Evolutionary conservation across 2,797 vertebrate species (phyloP).

Genomic region (Enteromius paludinosus): DNA sequence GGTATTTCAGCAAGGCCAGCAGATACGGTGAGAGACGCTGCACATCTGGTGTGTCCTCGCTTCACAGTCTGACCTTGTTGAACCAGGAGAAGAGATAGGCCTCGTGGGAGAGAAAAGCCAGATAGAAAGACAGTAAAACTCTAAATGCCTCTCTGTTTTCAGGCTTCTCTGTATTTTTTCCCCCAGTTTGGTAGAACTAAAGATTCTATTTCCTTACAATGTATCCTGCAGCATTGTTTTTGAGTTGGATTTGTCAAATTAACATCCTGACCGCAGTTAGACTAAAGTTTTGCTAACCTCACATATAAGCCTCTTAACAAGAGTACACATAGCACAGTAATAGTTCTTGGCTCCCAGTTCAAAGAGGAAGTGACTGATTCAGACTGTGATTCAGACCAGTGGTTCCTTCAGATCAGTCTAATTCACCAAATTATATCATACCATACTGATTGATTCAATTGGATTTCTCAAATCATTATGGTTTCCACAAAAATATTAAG

Average conservation of each 20-base stretch:
- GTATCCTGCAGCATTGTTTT: background rate
- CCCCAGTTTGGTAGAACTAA: background rate
- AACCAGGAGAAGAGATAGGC: constrained; percentile 53
- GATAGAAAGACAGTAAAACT: background rate
- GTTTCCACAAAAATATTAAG: background rate
- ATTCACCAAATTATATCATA: background rate
- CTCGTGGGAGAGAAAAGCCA: constrained; percentile 14
- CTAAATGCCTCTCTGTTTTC: background rate
- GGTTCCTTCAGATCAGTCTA: background rate
- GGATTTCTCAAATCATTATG: background rate
- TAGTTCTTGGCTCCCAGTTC: background rate
- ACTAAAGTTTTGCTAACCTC: background rate
- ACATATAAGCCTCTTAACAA: background rate
- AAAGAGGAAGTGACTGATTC: background rate
- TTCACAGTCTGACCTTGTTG: constrained; percentile 28
- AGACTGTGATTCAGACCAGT: background rate
- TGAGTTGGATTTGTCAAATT: background rate
- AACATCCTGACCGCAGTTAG: background rate
- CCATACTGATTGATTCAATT: background rate
- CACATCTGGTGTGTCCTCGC: constrained; percentile 34
- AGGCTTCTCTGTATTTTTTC: background rate
- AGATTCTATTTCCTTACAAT: background rate
- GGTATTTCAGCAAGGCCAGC: constrained; percentile 16
- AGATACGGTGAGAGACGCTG: constrained; percentile 22
- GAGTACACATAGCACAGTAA: background rate